phyloP scores from a whole-genome alignment of 2,888 invertebrate genomes.

The Brachyopa scutellaris region DNA sequence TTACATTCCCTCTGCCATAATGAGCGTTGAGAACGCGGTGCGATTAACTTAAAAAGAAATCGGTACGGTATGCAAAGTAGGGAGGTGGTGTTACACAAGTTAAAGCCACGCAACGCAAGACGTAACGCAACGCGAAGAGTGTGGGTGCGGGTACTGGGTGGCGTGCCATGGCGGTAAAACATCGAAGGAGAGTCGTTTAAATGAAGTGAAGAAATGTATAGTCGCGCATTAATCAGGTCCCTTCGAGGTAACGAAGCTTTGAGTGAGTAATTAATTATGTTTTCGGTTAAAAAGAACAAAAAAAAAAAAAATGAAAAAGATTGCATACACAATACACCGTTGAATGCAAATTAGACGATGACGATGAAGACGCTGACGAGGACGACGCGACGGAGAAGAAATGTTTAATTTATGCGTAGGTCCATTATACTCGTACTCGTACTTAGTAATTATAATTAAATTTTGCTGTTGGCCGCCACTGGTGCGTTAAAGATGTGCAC shows the following conservation, averaged over 20 bases:
- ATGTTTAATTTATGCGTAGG: slow-evolving; percentile 41
- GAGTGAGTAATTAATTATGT: slow-evolving; percentile 68
- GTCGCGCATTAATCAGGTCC: slow-evolving; percentile 53
- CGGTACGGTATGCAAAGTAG: slow-evolving; percentile 36
- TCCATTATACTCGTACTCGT: slow-evolving; percentile 58
- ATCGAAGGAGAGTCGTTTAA: too few relatives aligned
- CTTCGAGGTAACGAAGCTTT: slow-evolving; percentile 46
- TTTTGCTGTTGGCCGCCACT: slow-evolving; percentile 29
- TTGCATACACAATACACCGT: slow-evolving; percentile 43
- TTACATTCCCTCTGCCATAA: slow-evolving; percentile 44
- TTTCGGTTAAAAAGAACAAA: slow-evolving; percentile 62
- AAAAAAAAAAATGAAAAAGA: too few relatives aligned
- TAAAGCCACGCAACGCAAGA: background rate
- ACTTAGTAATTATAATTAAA: slow-evolving; percentile 50
- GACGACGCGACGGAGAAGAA: background rate
- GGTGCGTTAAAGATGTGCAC: slow-evolving; percentile 34
- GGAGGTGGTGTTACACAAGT: background rate
- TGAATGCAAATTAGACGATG: slow-evolving; percentile 30
- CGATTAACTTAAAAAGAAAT: slow-evolving; percentile 21
- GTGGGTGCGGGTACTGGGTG: too few relatives aligned
- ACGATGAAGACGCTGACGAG: background rate
- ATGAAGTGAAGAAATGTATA: slow-evolving; percentile 59
- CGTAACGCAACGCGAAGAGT: too few relatives aligned
- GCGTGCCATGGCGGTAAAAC: background rate
- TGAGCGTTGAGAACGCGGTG: slow-evolving; percentile 29